Conservation (phyloP, 2,797 vertebrate species). For the Botia kubotai region DNA sequence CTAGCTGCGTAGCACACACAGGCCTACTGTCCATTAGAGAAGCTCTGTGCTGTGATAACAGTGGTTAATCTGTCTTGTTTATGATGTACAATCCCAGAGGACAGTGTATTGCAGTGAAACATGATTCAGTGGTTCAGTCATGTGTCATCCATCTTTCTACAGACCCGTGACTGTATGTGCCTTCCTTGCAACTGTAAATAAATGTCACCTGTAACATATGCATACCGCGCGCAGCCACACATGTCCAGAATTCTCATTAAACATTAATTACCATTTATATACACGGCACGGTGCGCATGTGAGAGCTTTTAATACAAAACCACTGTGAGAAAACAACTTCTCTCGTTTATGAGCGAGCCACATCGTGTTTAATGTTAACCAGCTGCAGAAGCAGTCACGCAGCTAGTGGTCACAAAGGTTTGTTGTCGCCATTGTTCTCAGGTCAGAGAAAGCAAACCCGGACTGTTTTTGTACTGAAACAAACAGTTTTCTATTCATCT, state of each 20-base stretch:
- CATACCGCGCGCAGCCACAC: constrained; percentile 16
- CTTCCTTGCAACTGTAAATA: constrained; percentile 1
- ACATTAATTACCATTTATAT: constrained; percentile 36
- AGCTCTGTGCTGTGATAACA: neutral
- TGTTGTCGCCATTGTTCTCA: constrained; percentile 50
- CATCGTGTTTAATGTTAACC: constrained; percentile 70
- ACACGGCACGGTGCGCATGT: constrained; percentile 43
- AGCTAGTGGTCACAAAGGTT: constrained; percentile 51
- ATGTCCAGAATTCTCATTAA: constrained; percentile 12
- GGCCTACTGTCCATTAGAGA: neutral
- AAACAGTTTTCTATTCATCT: constrained; percentile 51
- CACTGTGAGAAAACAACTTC: constrained; percentile 59
- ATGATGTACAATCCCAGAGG: neutral
- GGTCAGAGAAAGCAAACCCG: constrained; percentile 58
- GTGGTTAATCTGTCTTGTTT: neutral
- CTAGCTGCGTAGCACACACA: no score
- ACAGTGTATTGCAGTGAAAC: neutral
- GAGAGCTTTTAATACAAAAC: constrained; percentile 46
- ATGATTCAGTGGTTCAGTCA: neutral
- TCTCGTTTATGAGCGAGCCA: constrained; percentile 62
- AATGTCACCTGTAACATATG: constrained; percentile 39
- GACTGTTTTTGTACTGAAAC: constrained; percentile 46
- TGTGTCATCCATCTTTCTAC: neutral
- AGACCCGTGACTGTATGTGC: constrained; percentile 32
- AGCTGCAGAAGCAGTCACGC: constrained; percentile 64